Percentiles rank a stretch among this genome's conserved stretches.
These are phyloP conservation scores for Leucophenga maculata DNA, from an alignment of 2,888 invertebrate genomes.

Conservation along the genomic window DNA sequence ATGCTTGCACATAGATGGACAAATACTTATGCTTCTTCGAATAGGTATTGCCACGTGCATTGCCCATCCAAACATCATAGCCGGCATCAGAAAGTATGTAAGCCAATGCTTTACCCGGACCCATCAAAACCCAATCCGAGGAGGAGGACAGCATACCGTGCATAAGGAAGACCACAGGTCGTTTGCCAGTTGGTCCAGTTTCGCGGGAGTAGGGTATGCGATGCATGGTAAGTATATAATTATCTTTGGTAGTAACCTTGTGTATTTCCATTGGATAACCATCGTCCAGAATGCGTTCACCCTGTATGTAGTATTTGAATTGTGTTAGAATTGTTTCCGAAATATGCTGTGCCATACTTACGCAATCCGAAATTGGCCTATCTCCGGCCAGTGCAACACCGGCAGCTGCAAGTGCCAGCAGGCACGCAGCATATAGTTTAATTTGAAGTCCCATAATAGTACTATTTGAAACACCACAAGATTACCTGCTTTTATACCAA, in stretches of 20 bases:
- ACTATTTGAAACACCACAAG: background rate
- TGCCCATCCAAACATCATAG: conserved; percentile 87
- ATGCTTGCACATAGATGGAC: conserved; percentile 58
- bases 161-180: conserved; percentile 61
- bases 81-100: conserved; percentile 77
- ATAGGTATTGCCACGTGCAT: conserved; percentile 83
- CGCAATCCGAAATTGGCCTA: conserved; percentile 63
- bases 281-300: conserved; percentile 59
- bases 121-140: conserved; percentile 60
- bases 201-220: conserved; percentile 78
- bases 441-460: background rate
- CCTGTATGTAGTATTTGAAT: conserved; percentile 37
- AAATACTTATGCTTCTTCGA: conserved; percentile 73
- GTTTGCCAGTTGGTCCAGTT: conserved; percentile 28
- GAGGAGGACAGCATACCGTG: conserved; percentile 64
- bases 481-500: background rate
- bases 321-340: background rate
- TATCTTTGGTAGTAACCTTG: conserved; percentile 82
- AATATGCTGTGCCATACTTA: conserved; percentile 37
- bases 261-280: conserved; percentile 81
- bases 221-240: conserved; percentile 86
- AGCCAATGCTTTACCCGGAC: conserved; percentile 57
- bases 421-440: conserved; percentile 29
- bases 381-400: conserved; percentile 37
- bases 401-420: conserved; percentile 40